Conservation (phyloP, 2,113 vertebrate species). For the Merops nubicus region DNA sequence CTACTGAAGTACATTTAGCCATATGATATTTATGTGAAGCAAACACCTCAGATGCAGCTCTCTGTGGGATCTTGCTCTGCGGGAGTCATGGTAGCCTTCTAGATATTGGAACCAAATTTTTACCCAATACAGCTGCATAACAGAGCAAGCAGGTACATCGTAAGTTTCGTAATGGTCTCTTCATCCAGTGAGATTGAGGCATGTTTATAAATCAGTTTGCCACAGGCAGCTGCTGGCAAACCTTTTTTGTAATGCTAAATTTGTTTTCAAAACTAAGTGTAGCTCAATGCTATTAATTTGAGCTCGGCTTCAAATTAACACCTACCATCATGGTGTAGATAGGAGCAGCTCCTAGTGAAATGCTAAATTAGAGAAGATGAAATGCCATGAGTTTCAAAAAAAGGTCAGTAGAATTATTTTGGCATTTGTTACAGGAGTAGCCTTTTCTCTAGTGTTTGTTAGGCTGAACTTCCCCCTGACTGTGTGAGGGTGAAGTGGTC, state of each 20-base stretch:
- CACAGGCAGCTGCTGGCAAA: neutral
- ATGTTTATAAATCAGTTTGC: neutral
- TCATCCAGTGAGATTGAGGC: neutral
- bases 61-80: neutral
- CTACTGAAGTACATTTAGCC: neutral
- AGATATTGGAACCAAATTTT: neutral
- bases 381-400: neutral
- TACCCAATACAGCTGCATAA: neutral
- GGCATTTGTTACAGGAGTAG: neutral
- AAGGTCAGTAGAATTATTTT: neutral
- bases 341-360: neutral
- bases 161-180: neutral
- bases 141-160: neutral
- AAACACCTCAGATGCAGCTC: neutral
- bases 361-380: neutral
- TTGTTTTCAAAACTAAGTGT: neutral
- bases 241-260: neutral
- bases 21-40: neutral
- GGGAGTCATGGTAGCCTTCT: neutral
- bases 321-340: accelerated
- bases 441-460: neutral
- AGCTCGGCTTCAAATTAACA: neutral
- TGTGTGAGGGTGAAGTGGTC: accelerated
- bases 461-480: neutral
- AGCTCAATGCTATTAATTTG: neutral